Base-by-base conservation (phyloP, 2,113 vertebrate species). In the Malurus cyaneus region DNA sequence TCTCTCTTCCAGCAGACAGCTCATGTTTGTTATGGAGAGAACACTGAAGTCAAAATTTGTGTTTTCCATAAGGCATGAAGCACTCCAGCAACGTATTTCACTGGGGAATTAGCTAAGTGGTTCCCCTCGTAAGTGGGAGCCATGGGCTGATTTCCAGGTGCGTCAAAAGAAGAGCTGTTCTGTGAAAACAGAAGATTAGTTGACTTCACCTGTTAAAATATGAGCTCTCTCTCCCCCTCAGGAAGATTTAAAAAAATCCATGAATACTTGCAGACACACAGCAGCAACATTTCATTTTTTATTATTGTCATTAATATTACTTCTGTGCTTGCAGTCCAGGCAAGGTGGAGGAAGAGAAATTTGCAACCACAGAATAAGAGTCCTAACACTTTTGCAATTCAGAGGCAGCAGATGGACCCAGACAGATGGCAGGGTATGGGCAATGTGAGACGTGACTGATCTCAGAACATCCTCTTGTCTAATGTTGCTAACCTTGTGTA, bases 221-320 rank as follows among this genome's bases (percentile, higher is more conserved):
- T 54, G 50, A 62, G 17, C 9, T 83, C 42, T 88, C 20, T 86
- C n/a, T 86, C 23, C 34, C 34, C 10, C 18, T 74, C 53, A 92
- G 69, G 54, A 85, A 80, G 34, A 50, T 50, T 14, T 32, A 41
- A 36, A 82, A 44, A 10, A 32, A 57, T 57, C n/a, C 9, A 4
- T 57, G 49, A 44, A 87, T 78, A 56, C 31, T 79, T 31, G 3
- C 36, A 85, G 78, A 82, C 50, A 70, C 57, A 70, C 46, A 70
- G 80, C 54, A 90, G 67, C 71, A 94, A 41, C 67, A 92, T 92
- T 88, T 95, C 72, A 88, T 15, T 78, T 92, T 92, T 90, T 95
- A 95, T 96, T 86, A 80, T 59, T 88, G 50, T 59, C 59, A 62
- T 88, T 88, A 93, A 62, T 82, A 72, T 59, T 90, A 50, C 34